A percentile compares a stretch with the other conserved stretches of the same genome.
Evolutionary conservation across 64 coral and sea anemone genomes (phyloP).

Genomic region (Astreopora myriophthalma): DNA sequence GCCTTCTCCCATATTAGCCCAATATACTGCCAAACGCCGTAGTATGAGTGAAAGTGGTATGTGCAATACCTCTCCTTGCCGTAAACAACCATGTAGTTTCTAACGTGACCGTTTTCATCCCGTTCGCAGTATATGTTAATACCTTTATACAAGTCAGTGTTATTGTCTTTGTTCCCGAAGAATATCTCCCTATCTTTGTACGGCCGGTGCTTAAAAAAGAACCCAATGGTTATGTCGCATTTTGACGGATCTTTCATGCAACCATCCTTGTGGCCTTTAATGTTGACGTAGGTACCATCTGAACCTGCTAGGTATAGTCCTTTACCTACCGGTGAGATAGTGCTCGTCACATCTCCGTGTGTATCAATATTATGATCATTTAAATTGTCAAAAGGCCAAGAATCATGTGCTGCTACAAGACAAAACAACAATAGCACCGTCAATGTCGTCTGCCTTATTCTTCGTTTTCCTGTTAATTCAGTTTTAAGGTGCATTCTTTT

Average conservation of each 20-base stretch:
- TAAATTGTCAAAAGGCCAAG: neutral
- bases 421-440: neutral
- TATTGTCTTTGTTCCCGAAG: conserved; percentile 1
- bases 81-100: neutral
- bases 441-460: no score
- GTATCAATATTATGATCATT: neutral
- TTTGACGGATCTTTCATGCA: neutral
- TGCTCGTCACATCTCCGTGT: neutral
- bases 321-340: neutral
- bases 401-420: neutral
- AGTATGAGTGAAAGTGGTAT: neutral
- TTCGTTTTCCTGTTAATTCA: no score
- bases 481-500: no score
- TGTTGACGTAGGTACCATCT: neutral
- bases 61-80: neutral
- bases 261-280: neutral
- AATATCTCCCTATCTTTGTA: neutral
- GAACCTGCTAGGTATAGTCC: conserved; percentile 4
- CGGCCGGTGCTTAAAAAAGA: neutral
- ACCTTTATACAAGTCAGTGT: neutral
- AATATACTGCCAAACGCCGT: neutral
- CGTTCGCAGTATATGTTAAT: neutral
- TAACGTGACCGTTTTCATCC: neutral
- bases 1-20: conserved; percentile 7
- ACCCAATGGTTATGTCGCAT: conserved; percentile 7